A percentile compares a stretch with the other conserved stretches of the same genome.
phyloP scores from a whole-genome alignment of 2,888 invertebrate genomes.

The Eurytoma adleriae region DNA sequence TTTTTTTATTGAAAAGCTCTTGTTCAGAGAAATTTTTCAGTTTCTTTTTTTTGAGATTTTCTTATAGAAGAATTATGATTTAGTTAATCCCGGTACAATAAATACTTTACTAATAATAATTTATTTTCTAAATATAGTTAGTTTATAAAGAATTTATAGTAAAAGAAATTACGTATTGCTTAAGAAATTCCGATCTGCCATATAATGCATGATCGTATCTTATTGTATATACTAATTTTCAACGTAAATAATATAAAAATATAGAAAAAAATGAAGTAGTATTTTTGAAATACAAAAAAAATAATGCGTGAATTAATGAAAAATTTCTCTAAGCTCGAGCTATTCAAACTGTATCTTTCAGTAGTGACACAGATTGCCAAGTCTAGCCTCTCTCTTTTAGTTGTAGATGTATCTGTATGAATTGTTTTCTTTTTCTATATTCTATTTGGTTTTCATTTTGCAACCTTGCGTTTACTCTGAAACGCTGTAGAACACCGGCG shows the following conservation, averaged over 20 bases:
- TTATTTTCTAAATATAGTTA: conserved; percentile 4
- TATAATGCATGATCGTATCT: too few relatives aligned
- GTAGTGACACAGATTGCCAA: conserved; percentile 50
- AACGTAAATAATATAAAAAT: too few relatives aligned
- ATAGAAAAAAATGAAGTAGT: too few relatives aligned
- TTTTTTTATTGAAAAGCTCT: conserved; percentile 7
- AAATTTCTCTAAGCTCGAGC: conserved; percentile 21
- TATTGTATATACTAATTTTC: too few relatives aligned
- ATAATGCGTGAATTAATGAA: too few relatives aligned
- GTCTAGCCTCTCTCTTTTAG: conserved; percentile 56
- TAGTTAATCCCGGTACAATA: too few relatives aligned
- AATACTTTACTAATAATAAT: too few relatives aligned
- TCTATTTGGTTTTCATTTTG: conserved; percentile 27
- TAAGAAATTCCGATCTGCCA: too few relatives aligned
- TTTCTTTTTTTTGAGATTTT: too few relatives aligned
- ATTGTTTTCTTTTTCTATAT: conserved; percentile 51
- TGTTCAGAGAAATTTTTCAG: too few relatives aligned
- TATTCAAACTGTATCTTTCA: conserved; percentile 38
- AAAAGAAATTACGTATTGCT: not conserved
- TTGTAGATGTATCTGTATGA: conserved; percentile 53
- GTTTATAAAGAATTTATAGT: not conserved
- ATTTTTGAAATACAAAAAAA: too few relatives aligned
- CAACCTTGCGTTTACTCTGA: conserved; percentile 44
- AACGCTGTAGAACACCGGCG: conserved; percentile 47
- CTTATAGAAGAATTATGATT: too few relatives aligned